Conservation (phyloP, 1,140 invertebrate species). For the Brachionus calyciflorus region DNA sequence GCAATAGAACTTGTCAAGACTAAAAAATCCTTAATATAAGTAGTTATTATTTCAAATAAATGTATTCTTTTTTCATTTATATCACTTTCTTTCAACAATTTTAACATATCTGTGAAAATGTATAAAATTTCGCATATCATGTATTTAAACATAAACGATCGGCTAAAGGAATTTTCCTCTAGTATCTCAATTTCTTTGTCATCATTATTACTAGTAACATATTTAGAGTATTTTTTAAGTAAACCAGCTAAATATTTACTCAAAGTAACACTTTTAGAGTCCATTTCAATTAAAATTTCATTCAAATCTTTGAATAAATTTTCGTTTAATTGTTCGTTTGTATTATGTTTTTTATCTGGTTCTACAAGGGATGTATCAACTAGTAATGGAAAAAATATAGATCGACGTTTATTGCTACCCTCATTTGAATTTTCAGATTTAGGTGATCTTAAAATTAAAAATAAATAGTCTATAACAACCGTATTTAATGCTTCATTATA, state of each 20-base stretch:
- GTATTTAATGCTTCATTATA: neutral
- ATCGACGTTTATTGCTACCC: neutral
- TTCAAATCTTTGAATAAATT: neutral
- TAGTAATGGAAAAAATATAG: constrained; percentile 26
- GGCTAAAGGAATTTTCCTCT: neutral
- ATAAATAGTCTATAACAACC: neutral
- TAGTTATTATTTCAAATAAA: too few species aligned
- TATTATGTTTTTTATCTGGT: neutral
- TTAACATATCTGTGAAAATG: too few species aligned
- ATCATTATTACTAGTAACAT: neutral
- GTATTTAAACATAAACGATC: neutral
- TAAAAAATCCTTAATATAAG: too few species aligned
- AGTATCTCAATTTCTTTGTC: too few species aligned
- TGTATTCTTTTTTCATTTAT: too few species aligned
- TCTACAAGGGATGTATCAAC: constrained; percentile 2
- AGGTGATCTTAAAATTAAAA: neutral
- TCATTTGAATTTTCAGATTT: too few species aligned
- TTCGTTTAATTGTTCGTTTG: neutral
- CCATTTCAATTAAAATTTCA: neutral
- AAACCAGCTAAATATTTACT: neutral
- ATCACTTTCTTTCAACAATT: too few species aligned
- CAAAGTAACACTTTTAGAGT: neutral
- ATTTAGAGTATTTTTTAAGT: neutral
- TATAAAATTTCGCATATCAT: neutral
- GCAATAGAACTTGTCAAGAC: neutral